Conservation (phyloP, 2,888 invertebrate genomes). For the Andrena praecox region DNA sequence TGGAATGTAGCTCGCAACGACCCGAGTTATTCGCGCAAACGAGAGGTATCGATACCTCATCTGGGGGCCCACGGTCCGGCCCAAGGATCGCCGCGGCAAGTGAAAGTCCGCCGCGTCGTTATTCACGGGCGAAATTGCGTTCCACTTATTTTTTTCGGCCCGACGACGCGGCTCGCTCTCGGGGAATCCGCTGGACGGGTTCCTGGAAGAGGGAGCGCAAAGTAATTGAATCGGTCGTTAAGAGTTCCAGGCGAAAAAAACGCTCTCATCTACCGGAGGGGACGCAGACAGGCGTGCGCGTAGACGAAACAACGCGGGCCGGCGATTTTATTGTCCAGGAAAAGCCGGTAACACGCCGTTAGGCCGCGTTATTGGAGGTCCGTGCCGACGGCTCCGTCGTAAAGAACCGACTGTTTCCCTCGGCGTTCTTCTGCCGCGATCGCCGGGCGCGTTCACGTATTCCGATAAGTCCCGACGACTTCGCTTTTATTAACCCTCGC, state of each 20-base stretch:
- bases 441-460: slow-evolving; percentile 18
- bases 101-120: slow-evolving; percentile 60
- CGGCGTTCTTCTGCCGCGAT: slow-evolving; percentile 11
- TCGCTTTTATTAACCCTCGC: slow-evolving; percentile 12
- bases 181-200: slow-evolving; percentile 13
- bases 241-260: slow-evolving; percentile 33
- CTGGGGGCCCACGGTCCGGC: slow-evolving; percentile 11
- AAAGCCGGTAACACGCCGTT: slow-evolving; percentile 46
- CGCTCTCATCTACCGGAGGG: slow-evolving; percentile 3
- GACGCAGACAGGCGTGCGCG: background rate
- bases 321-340: slow-evolving; percentile 42
- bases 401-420: slow-evolving; percentile 27
- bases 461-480: slow-evolving; percentile 12
- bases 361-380: slow-evolving; percentile 40
- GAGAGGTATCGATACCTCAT: slow-evolving; percentile 45
- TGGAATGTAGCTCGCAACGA: background rate
- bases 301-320: slow-evolving; percentile 44
- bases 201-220: slow-evolving; percentile 24
- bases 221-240: slow-evolving; percentile 38
- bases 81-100: slow-evolving; percentile 48
- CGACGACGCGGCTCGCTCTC: slow-evolving; percentile 6
- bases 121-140: slow-evolving; percentile 59
- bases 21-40: slow-evolving; percentile 10
- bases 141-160: slow-evolving; percentile 45
- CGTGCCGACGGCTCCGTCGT: slow-evolving; percentile 21